Evolutionary conservation across 2,113 vertebrate genomes (phyloP).

Genomic region (Danionella cerebrum): DNA sequence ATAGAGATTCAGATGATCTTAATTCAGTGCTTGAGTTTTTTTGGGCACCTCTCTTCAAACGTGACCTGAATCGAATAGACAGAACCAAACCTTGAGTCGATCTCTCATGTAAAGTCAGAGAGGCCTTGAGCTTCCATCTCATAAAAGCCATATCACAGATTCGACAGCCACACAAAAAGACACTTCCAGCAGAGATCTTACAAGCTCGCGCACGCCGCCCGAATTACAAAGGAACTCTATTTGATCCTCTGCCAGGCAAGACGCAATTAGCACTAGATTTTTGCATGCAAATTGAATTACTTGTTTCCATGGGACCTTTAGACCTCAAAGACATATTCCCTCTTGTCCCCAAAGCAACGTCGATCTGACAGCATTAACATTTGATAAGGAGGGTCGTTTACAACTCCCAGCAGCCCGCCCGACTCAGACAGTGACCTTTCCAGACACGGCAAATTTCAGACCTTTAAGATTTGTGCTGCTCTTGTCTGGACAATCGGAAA

Average conservation of each 20-base stretch:
- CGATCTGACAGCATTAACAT: slow-evolving; percentile 71
- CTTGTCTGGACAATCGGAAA: slow-evolving; percentile 51
- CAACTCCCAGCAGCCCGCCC: slow-evolving; percentile 66
- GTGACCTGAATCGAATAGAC: slow-evolving; percentile 7
- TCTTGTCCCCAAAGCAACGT: slow-evolving; percentile 45
- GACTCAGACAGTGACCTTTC: slow-evolving; percentile 71
- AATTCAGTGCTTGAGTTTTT: neutral
- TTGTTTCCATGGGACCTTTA: slow-evolving; percentile 66
- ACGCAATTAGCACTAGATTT: slow-evolving; percentile 65
- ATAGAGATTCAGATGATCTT: neutral
- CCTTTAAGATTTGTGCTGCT: slow-evolving; percentile 60
- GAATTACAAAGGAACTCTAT: slow-evolving; percentile 49
- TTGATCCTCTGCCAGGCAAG: slow-evolving; percentile 53
- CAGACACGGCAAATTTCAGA: slow-evolving; percentile 66
- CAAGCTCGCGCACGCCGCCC: slow-evolving; percentile 33
- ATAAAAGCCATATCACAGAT: slow-evolving; percentile 22
- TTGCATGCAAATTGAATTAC: slow-evolving; percentile 66
- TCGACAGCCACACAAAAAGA: slow-evolving; percentile 16
- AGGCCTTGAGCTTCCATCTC: slow-evolving; percentile 23
- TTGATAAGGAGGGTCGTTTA: slow-evolving; percentile 73
- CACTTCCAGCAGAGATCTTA: slow-evolving; percentile 41
- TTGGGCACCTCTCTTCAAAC: neutral
- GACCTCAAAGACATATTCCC: slow-evolving; percentile 63
- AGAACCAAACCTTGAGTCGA: slow-evolving; percentile 9
- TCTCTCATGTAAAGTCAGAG: slow-evolving; percentile 17